phyloP scores from a whole-genome alignment of 2,888 invertebrate species.

The Acleris literana region DNA sequence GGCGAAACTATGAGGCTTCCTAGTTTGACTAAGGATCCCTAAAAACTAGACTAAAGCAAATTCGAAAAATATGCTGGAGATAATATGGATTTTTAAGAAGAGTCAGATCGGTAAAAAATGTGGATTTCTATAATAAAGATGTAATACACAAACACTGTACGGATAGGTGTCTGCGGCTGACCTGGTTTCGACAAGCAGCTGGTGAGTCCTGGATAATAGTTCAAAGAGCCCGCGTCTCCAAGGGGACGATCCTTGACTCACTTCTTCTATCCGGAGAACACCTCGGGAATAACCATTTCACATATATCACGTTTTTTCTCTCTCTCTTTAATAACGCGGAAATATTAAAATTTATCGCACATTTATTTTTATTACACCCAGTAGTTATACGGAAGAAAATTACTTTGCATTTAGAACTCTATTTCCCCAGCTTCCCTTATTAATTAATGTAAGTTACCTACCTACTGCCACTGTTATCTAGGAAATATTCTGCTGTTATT shows the following conservation, averaged over 20 bases:
- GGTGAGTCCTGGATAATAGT: constrained; percentile 17
- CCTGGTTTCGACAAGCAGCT: constrained; percentile 7
- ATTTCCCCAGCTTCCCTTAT: no score
- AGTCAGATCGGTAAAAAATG: no score
- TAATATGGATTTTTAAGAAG: no score
- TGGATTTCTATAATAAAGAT: neutral
- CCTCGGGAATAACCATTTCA: constrained; percentile 8
- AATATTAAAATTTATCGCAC: constrained; percentile 7
- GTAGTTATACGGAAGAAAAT: constrained; percentile 8
- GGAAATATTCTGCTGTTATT: no score
- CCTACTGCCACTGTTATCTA: no score
- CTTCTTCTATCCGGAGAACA: constrained; percentile 47
- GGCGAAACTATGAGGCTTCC: no score
- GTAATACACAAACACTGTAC: constrained; percentile 1
- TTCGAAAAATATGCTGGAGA: no score
- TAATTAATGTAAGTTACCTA: no score
- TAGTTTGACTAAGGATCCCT: no score
- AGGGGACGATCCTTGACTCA: constrained; percentile 46
- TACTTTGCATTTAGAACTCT: neutral
- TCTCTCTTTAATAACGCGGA: constrained; percentile 7
- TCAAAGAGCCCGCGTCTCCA: constrained; percentile 36
- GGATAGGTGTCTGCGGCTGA: constrained; percentile 8
- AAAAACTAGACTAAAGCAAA: no score
- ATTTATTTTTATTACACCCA: constrained; percentile 3
- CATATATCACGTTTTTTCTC: neutral